phyloP scores from a whole-genome alignment of 2,797 vertebrate genomes.

The Telmatherina bonti region DNA sequence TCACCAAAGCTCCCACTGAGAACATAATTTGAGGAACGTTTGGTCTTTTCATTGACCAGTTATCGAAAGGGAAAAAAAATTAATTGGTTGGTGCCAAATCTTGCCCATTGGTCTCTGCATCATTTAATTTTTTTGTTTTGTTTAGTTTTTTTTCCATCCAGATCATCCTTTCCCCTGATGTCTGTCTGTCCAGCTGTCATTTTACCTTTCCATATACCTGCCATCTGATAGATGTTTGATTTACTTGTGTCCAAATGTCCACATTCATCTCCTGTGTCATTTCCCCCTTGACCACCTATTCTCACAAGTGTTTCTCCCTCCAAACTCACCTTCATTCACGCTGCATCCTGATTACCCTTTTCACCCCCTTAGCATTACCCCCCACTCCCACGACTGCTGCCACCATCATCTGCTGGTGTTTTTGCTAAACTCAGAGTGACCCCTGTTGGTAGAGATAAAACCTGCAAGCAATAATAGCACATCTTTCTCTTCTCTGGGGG shows the following conservation, averaged over 20 bases:
- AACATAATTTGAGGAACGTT: slow-evolving; percentile 56
- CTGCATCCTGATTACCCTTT: slow-evolving; percentile 58
- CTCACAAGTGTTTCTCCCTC: slow-evolving; percentile 56
- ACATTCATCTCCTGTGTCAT: slow-evolving; percentile 66
- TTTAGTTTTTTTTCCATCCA: slow-evolving; percentile 17
- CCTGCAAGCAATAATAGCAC: slow-evolving; percentile 50
- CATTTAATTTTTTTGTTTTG: slow-evolving; percentile 29
- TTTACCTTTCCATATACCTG: slow-evolving; percentile 45
- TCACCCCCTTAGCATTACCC: slow-evolving; percentile 31
- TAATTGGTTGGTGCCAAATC: slow-evolving; percentile 41
- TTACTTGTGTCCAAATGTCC: slow-evolving; percentile 67
- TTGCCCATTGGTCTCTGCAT: slow-evolving; percentile 44
- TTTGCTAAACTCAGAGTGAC: slow-evolving; percentile 79
- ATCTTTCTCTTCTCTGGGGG: slow-evolving; percentile 68
- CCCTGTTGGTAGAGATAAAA: slow-evolving; percentile 76
- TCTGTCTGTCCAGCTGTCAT: slow-evolving; percentile 43
- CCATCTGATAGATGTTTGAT: slow-evolving; percentile 53
- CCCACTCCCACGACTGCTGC: slow-evolving; percentile 1
- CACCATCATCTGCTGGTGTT: background rate
- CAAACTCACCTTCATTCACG: slow-evolving; percentile 61
- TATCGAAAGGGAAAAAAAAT: slow-evolving; percentile 61
- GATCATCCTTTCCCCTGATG: slow-evolving; percentile 28
- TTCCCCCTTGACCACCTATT: slow-evolving; percentile 64
- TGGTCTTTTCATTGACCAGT: slow-evolving; percentile 54
- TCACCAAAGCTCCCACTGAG: slow-evolving; percentile 53